Percentiles rank a stretch among this genome's conserved stretches.
Evolutionary conservation across 2,888 invertebrate genomes (phyloP).

Genomic region (Conomelus anceps): DNA sequence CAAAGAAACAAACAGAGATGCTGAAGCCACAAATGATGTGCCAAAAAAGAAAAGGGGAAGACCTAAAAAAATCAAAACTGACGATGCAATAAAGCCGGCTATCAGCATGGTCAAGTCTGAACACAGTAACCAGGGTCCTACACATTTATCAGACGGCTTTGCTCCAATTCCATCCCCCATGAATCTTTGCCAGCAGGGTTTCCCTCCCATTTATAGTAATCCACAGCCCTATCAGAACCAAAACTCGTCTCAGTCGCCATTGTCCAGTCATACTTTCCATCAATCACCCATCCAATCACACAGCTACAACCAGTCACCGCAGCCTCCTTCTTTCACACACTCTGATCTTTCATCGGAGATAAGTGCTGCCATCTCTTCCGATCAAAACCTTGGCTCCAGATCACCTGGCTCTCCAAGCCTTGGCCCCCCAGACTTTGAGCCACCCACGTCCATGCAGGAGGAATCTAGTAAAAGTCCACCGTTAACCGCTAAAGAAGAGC

Average conservation of each 20-base stretch:
- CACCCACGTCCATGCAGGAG: constrained; percentile 53
- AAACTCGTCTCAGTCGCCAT: constrained; percentile 37
- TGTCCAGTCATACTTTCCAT: constrained; percentile 35
- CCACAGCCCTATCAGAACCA: constrained; percentile 36
- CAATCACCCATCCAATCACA: constrained; percentile 45
- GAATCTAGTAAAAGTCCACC: constrained; percentile 37
- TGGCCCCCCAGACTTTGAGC: constrained; percentile 66
- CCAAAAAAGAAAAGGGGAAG: constrained; percentile 83
- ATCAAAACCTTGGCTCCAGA: constrained; percentile 55
- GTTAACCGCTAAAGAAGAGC: constrained; percentile 37
- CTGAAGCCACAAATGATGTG: constrained; percentile 41
- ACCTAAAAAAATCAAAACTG: constrained; percentile 70
- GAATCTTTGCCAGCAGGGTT: constrained; percentile 42
- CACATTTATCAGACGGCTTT: constrained; percentile 41
- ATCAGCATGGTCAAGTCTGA: not conserved
- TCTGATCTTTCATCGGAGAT: constrained; percentile 71
- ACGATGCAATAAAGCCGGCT: constrained; percentile 23
- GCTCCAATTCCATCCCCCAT: constrained; percentile 48
- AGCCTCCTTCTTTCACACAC: constrained; percentile 51
- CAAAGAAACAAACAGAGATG: constrained; percentile 30
- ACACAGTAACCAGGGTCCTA: constrained; percentile 4
- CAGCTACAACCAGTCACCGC: constrained; percentile 41
- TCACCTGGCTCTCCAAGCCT: constrained; percentile 60
- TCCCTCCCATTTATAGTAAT: constrained; percentile 35
- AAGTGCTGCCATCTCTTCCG: constrained; percentile 68